Base-by-base conservation (phyloP, 2,888 invertebrate genomes). In the Erannis defoliaria region DNA sequence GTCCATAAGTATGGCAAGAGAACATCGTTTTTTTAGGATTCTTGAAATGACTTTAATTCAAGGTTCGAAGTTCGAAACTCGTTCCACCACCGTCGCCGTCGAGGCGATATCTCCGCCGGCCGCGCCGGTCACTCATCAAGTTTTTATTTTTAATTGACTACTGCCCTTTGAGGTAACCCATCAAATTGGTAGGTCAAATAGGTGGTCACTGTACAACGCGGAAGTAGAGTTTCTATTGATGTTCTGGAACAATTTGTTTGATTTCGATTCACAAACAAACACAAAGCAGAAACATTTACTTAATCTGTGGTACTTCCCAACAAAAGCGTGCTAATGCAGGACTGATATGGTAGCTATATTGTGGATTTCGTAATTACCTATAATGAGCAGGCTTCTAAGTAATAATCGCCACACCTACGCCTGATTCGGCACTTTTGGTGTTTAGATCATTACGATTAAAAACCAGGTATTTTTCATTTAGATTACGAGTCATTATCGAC, bases 401-500 rank as follows among this genome's bases (percentile, higher is more conserved):
- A 62, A 56, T 48, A 45, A 48, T 18, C 21, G 40, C 26, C 56
- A 62, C 62, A 56, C 62, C 51, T 53, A 56, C 56, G 31, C 2
- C 54, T 53, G 56, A 62, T 16, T 62, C 57, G 40, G 62, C 53
- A 64, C 31, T 55, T 59, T 55, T 46, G 31, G 45, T 53, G 65
- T 48, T 64, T 35, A 59, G 54, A 64, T 65, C 18, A 55, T 49
- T 49, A 9, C 43, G 35, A 56, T 49, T 38, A 51, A 37, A 16
- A 49, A 54, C 42, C 29, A 55, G 42, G 35, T 59, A 66, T 46
- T n/a, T n/a, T n/a, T n/a, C n/a, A n/a, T n/a, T 33, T 26, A 26
- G 26, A 46, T 9, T 45, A 64, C 66, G 56, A 66, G 60, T 71
- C 51, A 70, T 70, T 67, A 75, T 77, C 68, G 70, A 65, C 62